Evolutionary conservation across 2,113 vertebrate genomes (phyloP).

Genomic region (Amia ocellicauda): DNA sequence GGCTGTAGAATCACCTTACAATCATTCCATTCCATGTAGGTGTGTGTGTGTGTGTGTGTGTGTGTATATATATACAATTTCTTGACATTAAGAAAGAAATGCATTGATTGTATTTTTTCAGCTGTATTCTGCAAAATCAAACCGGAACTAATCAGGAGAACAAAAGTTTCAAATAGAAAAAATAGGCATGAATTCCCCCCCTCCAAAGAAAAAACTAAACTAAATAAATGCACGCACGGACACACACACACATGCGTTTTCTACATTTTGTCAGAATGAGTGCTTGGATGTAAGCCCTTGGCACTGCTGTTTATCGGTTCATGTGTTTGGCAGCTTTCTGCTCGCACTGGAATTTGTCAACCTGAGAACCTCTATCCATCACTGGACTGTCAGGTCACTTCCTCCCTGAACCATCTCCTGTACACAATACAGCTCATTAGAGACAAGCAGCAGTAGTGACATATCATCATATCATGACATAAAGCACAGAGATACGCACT

Average conservation of each 20-base stretch:
- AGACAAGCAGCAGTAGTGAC: constrained; percentile 63
- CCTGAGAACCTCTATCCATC: constrained; percentile 61
- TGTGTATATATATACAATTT: not conserved
- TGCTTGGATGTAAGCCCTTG: constrained; percentile 48
- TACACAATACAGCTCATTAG: constrained; percentile 67
- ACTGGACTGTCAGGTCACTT: constrained; percentile 56
- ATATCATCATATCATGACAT: constrained; percentile 72
- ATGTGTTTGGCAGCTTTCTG: constrained; percentile 55
- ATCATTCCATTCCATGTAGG: no score
- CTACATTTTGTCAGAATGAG: constrained; percentile 36
- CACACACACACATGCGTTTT: constrained; percentile 25
- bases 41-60: constrained; percentile 3
- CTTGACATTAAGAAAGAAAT: no score
- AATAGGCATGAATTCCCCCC: not conserved
- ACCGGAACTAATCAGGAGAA: no score
- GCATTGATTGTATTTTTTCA: no score
- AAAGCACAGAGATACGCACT: constrained; percentile 54
- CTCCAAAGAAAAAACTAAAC: no score
- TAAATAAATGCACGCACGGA: not conserved
- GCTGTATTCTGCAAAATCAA: no score
- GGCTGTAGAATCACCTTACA: no score
- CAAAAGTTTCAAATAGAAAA: no score
- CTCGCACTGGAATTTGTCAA: constrained; percentile 66
- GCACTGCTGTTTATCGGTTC: constrained; percentile 48
- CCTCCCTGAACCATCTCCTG: constrained; percentile 33